A percentile compares a stretch with the other conserved stretches of the same genome.
Conservation (phyloP, 2,888 invertebrate species). For the Tetheella fluctuosa region DNA sequence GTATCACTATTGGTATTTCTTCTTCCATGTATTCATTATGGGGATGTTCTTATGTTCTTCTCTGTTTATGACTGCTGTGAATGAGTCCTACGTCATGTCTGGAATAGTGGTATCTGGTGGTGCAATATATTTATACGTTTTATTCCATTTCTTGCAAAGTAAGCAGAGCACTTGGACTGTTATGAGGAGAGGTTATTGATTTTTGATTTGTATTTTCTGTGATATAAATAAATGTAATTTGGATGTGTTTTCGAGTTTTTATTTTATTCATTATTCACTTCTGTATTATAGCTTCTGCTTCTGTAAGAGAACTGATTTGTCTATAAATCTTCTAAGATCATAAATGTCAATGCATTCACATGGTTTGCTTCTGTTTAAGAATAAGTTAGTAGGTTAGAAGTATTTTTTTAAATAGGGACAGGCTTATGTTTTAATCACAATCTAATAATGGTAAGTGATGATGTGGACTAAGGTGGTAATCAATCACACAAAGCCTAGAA, state of each 20-base stretch:
- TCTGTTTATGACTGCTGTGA: constrained; percentile 49
- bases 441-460: no score
- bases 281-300: no score
- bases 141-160: constrained; percentile 44
- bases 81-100: constrained; percentile 41
- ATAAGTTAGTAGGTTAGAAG: no score
- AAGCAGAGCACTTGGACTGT: constrained; percentile 41
- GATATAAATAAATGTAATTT: not conserved
- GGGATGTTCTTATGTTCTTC: constrained; percentile 47
- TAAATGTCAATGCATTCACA: no score
- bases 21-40: constrained; percentile 56
- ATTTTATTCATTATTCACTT: not conserved
- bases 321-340: no score
- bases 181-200: constrained; percentile 50
- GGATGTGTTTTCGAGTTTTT: not conserved
- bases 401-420: no score
- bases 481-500: no score
- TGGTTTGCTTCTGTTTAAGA: no score
- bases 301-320: no score
- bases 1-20: constrained; percentile 59
- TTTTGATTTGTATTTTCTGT: constrained; percentile 17
- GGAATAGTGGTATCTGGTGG: constrained; percentile 38
- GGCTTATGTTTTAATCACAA: no score
- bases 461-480: no score
- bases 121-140: constrained; percentile 47